Conservation (phyloP, 2,888 invertebrate species). For the Ennomos erosarius region DNA sequence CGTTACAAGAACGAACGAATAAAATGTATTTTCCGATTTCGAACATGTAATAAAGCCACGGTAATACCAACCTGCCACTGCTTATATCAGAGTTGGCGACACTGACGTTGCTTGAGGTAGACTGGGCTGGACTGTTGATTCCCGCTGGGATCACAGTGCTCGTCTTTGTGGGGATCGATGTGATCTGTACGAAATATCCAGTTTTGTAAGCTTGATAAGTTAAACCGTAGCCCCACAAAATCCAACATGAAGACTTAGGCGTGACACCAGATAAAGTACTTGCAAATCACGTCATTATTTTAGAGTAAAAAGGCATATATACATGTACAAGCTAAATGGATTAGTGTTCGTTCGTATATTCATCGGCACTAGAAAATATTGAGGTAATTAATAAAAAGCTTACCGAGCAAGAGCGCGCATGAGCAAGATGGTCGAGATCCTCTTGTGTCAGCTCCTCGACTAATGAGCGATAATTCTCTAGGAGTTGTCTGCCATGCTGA, state of each 20-base stretch:
- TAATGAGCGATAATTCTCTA: conserved; percentile 94
- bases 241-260: no score
- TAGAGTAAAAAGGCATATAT: no score
- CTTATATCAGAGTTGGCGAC: conserved; percentile 78
- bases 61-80: conserved; percentile 72
- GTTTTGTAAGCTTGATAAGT: neutral
- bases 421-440: conserved; percentile 92
- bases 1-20: no score
- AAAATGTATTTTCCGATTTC: no score
- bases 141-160: conserved; percentile 54
- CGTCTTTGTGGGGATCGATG: conserved; percentile 76
- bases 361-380: no score
- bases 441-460: conserved; percentile 94
- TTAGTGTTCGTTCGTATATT: no score
- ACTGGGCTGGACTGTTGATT: conserved; percentile 62
- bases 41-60: neutral
- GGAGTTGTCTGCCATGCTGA: conserved; percentile 91
- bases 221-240: no score
- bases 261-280: no score
- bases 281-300: no score
- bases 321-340: no score
- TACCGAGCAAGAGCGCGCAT: conserved; percentile 94
- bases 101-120: conserved; percentile 67
- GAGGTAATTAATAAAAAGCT: conserved; percentile 46
- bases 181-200: conserved; percentile 58